Base-by-base conservation (phyloP, 2,888 invertebrate genomes). In the Stegana nigrithorax region DNA sequence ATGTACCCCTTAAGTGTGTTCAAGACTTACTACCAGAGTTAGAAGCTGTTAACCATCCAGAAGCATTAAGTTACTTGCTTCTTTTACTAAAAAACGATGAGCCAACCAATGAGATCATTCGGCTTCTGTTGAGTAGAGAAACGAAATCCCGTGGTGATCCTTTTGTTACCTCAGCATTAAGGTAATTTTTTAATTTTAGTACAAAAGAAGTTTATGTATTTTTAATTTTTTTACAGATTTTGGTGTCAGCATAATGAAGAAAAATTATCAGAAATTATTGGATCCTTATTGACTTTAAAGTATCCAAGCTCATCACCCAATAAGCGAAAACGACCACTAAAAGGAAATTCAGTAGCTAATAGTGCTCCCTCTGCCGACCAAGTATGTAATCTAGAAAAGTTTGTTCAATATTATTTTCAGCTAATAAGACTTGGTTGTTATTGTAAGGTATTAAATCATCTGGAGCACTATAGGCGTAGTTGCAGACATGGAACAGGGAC, bases 161-260 rank as follows among this genome's bases (percentile, higher is more conserved):
- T 67, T 96, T 98, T 87, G 93, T 97, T 12, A 93, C 95, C 47
- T 95, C 97, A 3, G 91, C 95, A 39, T 87, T 98, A 70, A 93
- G 96, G 88, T 85, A 69, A 69, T 21, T 14, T 21, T 17, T 17
- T 4, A 10, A 5, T 23, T 23, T 29, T 14, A 21, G 45, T 59
- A n/a, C n/a, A n/a, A n/a, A n/a, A n/a, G n/a, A n/a, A n/a, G n/a
- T n/a, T n/a, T n/a, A n/a, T n/a, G n/a, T n/a, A 14, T 55, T 55
- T 32, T 17, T 12, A n/a, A n/a, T n/a, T 21, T 45, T 36, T 45
- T 57, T 62, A 21, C 14, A 86, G 86, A 80, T 94, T 93, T 86
- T 98, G 96, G 98, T 96, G 95, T 85, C 93, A 95, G 78, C 94
- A 95, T 78, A 92, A 92, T 80, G 95, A 97, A 80, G 96, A 96